phyloP scores from a whole-genome alignment of 2,113 vertebrate genomes.

The Ptilorrhoa leucosticta region DNA sequence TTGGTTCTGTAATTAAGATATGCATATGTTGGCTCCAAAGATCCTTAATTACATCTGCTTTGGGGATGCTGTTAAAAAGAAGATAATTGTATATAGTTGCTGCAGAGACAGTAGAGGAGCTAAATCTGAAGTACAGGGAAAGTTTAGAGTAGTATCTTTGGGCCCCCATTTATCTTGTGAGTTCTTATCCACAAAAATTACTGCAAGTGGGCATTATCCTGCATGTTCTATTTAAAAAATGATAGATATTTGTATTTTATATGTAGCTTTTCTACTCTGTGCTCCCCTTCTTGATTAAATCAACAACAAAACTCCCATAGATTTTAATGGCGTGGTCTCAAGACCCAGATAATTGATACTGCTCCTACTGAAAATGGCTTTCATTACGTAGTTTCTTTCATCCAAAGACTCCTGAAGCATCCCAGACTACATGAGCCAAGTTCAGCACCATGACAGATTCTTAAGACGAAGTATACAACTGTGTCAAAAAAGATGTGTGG shows the following conservation, averaged over 20 bases:
- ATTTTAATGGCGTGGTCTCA: neutral
- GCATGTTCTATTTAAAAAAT: neutral
- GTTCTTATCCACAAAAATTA: slow-evolving; percentile 41
- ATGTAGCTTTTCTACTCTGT: neutral
- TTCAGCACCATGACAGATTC: neutral
- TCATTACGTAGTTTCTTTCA: neutral
- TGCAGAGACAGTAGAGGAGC: slow-evolving; percentile 49
- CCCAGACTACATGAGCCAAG: neutral
- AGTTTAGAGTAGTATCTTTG: slow-evolving; percentile 40
- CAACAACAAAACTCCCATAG: neutral
- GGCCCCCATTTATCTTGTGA: neutral
- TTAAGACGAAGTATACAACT: neutral
- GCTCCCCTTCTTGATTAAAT: neutral
- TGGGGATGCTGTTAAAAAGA: slow-evolving; percentile 53
- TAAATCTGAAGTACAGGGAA: slow-evolving; percentile 40
- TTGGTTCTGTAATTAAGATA: slow-evolving; percentile 77
- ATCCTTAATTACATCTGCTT: slow-evolving; percentile 71
- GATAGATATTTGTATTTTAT: neutral
- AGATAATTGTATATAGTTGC: slow-evolving; percentile 67
- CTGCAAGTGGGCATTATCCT: neutral
- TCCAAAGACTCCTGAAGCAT: neutral
- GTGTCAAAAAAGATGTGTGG: neutral
- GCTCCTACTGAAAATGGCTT: neutral
- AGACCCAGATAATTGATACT: neutral
- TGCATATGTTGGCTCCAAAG: slow-evolving; percentile 68